Conservation (phyloP, 2,113 vertebrate species). For the Genyomyrus donnyi region DNA sequence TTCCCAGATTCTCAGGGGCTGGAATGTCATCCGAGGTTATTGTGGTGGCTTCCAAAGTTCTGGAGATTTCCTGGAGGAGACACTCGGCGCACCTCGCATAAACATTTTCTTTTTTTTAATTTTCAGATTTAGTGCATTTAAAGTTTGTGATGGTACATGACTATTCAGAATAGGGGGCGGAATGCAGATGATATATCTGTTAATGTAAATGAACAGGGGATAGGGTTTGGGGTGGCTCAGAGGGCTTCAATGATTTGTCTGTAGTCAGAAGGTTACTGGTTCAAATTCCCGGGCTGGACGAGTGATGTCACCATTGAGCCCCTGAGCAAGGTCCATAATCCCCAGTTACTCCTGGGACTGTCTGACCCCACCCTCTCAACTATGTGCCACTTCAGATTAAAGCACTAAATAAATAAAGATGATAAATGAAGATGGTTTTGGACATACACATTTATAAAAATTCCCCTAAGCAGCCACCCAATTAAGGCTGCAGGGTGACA, state of each 20-base stretch:
- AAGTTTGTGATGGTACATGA: neutral
- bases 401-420: neutral
- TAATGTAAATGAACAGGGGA: neutral
- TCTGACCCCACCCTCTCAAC: neutral
- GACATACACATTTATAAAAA: neutral
- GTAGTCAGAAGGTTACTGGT: neutral
- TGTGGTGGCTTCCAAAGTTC: slow-evolving; percentile 5
- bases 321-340: neutral
- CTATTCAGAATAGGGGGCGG: neutral
- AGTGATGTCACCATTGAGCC: neutral
- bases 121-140: neutral
- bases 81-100: neutral
- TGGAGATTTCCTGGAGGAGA: neutral
- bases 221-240: neutral
- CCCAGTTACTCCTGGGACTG: neutral
- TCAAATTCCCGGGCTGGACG: neutral
- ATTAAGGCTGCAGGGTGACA: neutral
- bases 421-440: neutral
- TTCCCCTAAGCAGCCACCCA: neutral
- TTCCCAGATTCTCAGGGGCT: neutral
- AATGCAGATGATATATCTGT: neutral
- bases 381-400: neutral
- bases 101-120: neutral
- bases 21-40: neutral
- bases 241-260: neutral